Evolutionary conservation across 1,140 invertebrate species (phyloP), one percentile per base, ranked within the genome.

Genomic region (Lanistes nyassanus): DNA sequence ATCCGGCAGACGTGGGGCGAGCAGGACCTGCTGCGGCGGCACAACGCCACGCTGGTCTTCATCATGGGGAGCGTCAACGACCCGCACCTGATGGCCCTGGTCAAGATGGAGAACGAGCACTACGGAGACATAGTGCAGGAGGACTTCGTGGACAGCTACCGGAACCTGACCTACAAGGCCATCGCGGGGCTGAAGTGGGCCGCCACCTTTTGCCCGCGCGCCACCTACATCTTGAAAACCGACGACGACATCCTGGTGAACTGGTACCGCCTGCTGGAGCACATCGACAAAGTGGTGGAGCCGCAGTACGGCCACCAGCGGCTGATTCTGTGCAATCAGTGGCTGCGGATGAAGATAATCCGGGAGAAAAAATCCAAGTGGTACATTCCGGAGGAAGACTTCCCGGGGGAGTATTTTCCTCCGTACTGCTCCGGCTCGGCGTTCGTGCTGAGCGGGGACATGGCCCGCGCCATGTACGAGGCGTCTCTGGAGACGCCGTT

Each of bases 141-240:
- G 36, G 93, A 92, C 80, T 96, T 96, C 86, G 74, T 91, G 13
- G 95, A 96, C 89, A 91, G 91, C 42, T 97, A 96, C 84, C 91
- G 93, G 77, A 97, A 96, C 89, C 92, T 97, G 88, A 96, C 95
- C 2, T 95, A 95, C 83, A 97, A 97, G 70, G 94, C 95, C 87
- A 92, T 94, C 6, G 94, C 95, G 92, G 93, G 92, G 1, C 91
- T 96, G n/a, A 94, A 95, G 85, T 97, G 94, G 93, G 92, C 93
- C 58, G 91, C 92, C 9, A 92, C 93, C 83, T 91, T 93, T 88
- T 93, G 90, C 85, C 78, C 81, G 77, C 89, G 91, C 79, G 93
- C 93, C 0, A 77, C 34, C 65, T 90, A 84, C 78, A 79, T 91
- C 53, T 82, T 91, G 64, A 92, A 92, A 81, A 87, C 88, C 7